Base-by-base conservation (phyloP, 2,113 vertebrate genomes). In the Passer montanus region DNA sequence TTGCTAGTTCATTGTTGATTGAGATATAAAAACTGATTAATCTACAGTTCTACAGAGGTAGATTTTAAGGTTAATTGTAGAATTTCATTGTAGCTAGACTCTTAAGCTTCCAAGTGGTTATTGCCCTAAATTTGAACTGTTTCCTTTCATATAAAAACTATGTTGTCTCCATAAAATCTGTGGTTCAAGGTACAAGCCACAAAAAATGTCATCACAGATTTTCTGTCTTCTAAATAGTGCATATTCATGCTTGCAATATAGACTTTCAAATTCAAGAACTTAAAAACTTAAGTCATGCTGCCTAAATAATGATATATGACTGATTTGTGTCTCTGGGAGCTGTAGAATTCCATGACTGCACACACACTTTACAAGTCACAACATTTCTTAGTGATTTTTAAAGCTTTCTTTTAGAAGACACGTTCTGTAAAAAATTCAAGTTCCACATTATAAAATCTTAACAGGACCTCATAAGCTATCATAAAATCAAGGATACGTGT, bases 21-120 rank as follows among this genome's bases (percentile, higher is more conserved):
- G 91, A 77, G 86, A 63, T 74, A 67, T 56, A 90, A 96, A 2
- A 39, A 80, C 84, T 0, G 3, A 93, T 60, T 89, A 94, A 97
- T 84, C 87, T 95, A 69, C 66, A 86, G 43, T 76, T 88, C 87
- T 86, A 30, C 72, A 76, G 43, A 82, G 33, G 31, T 13, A 90
- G 85, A 77, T 90, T 93, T 96, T 85, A 89, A 96, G 90, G 93
- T 67, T 93, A 92, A 90, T 84, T 94, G 69, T 62, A 74, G 76
- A 93, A 95, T 95, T 93, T 92, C 81, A 66, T 56, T 88, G 46
- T 77, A 75, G 75, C 52, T 59, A 44, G 30, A 46, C 26, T 73
- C 20, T 60, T 89, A 93, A 93, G 60, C 46, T 47, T 94, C 46
- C 67, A 72, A 93, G 33, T 84, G 70, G n/a, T 35, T 75, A 35